phyloP scores from a whole-genome alignment of 2,113 vertebrate genomes.

The Apus apus region DNA sequence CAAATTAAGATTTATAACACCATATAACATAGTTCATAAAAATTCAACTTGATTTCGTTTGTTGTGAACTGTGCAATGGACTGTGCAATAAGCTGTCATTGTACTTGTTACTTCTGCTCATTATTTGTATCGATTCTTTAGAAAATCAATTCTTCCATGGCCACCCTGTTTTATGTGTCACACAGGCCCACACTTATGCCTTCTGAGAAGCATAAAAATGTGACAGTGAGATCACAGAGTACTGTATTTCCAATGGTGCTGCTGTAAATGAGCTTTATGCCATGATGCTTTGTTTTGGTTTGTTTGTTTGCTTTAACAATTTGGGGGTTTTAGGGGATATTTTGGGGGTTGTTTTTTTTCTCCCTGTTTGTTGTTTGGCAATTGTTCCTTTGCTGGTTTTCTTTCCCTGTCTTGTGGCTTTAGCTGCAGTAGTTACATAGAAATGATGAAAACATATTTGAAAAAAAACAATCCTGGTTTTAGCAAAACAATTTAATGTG shows the following conservation, averaged over 20 bases:
- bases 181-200: accelerated
- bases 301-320: background rate
- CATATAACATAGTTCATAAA: background rate
- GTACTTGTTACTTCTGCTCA: background rate
- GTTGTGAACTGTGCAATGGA: background rate
- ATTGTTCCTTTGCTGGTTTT: background rate
- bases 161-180: background rate
- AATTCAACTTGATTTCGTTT: background rate
- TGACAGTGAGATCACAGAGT: background rate
- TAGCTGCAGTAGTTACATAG: background rate
- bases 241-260: background rate
- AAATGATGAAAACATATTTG: background rate
- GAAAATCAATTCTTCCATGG: background rate
- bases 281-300: background rate
- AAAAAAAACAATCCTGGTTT: background rate
- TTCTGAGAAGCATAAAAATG: background rate
- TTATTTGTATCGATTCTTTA: background rate
- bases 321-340: background rate
- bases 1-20: background rate
- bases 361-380: background rate
- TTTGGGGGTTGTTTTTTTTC: background rate
- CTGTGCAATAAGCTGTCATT: background rate
- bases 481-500: background rate
- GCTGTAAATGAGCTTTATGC: background rate
- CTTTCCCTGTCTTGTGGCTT: background rate